Evolutionary conservation across 1,140 invertebrate species (phyloP), one percentile per base, ranked within the genome.

Genomic region (Polypedilum vanderplanki): DNA sequence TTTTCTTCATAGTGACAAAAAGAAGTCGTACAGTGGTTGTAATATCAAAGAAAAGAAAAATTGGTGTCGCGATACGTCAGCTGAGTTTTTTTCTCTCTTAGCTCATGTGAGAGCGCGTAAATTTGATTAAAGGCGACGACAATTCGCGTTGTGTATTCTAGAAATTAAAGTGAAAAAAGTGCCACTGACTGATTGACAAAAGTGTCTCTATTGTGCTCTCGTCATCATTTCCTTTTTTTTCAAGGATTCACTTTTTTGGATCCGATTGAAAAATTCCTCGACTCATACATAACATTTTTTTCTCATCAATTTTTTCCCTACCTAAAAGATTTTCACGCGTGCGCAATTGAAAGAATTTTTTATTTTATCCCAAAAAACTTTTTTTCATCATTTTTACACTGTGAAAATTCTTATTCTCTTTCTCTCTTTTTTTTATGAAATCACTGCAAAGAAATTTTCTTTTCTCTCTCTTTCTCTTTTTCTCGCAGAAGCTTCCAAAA

Each of bases 221-320:
- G 24, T 33, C 24, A 33, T 33, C 24, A 33, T 33, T 33, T 33
- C 24, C 24, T 5, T 33, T 33, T 33, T 33, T 33, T 33, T 33
- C 24, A 33, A 33, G 24, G 24, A 33, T 33, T 33, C 24, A 33
- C 24, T 33, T 33, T 57, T 57, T 57, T 8, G 12, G 46, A 57
- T 57, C 46, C 12, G 46, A 33, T 33, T 33, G 24, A 57, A 70
- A 70, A 70, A 70, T 70, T 70, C 65, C 65, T 70, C 17, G 18
- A 70, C 18, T 70, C 65, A 70, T 70, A 70, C 65, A 70, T 70
- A 70, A 70, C 65, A 70, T 9, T 70, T 70, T 70, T 70, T 57
- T 18, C 18, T 22, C 65, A 70, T 70, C 65, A 70, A 70, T 33
- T 33, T 33, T 33, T 33, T 33, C 24, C 24, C 24, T 33, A 3